These are phyloP conservation scores for Meganola albula DNA, from an alignment of 2,888 invertebrate genomes.

Conservation along the genomic window DNA sequence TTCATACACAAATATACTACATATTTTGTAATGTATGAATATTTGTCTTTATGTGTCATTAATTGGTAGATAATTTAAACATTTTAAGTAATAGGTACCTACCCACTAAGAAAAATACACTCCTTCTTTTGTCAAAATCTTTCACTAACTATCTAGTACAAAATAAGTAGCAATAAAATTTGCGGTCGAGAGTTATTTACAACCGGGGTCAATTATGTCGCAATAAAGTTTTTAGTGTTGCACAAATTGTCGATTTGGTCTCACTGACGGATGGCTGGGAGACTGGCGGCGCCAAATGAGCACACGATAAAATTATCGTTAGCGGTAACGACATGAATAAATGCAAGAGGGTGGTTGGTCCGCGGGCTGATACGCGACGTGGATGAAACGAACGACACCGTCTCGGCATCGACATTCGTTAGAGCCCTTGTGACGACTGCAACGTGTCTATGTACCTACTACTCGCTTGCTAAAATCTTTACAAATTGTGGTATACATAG, in stretches of 20 bases:
- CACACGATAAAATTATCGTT: slow-evolving; percentile 79
- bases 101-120: no score
- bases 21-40: no score
- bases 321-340: slow-evolving; percentile 79
- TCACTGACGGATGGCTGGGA: slow-evolving; percentile 72
- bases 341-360: slow-evolving; percentile 72
- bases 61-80: no score
- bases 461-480: no score
- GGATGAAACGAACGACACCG: slow-evolving; percentile 42
- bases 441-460: no score
- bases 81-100: no score
- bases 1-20: no score
- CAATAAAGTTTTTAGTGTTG: slow-evolving; percentile 75
- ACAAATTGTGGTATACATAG: no score
- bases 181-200: slow-evolving; percentile 53
- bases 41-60: no score
- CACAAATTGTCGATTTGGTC: slow-evolving; percentile 74
- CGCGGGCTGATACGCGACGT: slow-evolving; percentile 43
- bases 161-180: slow-evolving; percentile 49
- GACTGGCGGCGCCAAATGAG: slow-evolving; percentile 76
- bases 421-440: slow-evolving; percentile 62
- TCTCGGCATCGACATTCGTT: slow-evolving; percentile 53
- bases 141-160: slow-evolving; percentile 30
- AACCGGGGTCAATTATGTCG: slow-evolving; percentile 69
- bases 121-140: slow-evolving; percentile 10